Conservation (phyloP, 37 sponge, comb jelly and placozoan species). For the Bolinopsis microptera region DNA sequence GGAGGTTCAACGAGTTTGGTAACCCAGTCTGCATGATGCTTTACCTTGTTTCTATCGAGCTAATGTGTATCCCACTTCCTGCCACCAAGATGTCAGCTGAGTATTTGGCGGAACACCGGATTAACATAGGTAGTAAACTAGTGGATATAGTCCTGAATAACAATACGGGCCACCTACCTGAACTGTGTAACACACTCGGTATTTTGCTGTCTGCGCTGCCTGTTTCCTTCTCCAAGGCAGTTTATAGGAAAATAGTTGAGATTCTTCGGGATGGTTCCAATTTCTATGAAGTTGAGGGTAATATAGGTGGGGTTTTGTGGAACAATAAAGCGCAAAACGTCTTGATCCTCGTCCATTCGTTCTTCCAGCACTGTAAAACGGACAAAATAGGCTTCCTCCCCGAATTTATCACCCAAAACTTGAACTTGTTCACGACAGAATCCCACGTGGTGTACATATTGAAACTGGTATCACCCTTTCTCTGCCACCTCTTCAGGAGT, state of each 20-base stretch:
- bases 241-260: slow-evolving; percentile 6
- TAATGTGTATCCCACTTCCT: slow-evolving; percentile 45
- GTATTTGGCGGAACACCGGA: background rate
- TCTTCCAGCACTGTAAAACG: slow-evolving; percentile 49
- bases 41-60: slow-evolving; percentile 12
- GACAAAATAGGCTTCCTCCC: slow-evolving; percentile 38
- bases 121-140: slow-evolving; percentile 24
- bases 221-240: slow-evolving; percentile 38
- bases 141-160: slow-evolving; percentile 26
- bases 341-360: slow-evolving; percentile 24
- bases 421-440: background rate
- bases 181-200: slow-evolving; percentile 39
- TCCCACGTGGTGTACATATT: slow-evolving; percentile 19
- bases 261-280: background rate
- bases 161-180: slow-evolving; percentile 7
- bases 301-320: slow-evolving; percentile 24
- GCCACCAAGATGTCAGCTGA: background rate
- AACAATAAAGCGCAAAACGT: slow-evolving; percentile 18
- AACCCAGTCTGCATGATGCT: slow-evolving; percentile 62
- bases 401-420: slow-evolving; percentile 58
- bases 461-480: slow-evolving; percentile 47
- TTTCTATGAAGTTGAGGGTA: slow-evolving; percentile 35
- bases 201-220: slow-evolving; percentile 35
- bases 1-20: slow-evolving; percentile 62
- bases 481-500: background rate